Base-by-base conservation (phyloP, 2,888 invertebrate genomes). In the Cryptosula pallasiana region DNA sequence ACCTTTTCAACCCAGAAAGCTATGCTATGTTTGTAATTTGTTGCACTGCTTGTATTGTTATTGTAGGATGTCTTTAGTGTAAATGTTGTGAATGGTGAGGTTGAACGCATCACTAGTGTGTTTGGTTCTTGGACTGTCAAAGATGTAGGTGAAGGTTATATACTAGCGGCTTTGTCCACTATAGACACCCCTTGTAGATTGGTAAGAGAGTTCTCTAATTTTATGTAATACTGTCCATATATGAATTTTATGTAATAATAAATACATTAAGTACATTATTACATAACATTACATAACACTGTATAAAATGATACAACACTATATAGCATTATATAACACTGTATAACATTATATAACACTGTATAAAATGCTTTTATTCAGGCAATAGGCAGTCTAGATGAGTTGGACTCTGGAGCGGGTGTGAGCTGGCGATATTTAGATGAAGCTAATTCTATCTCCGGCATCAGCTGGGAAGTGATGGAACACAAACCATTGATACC, bases 161-260 rank as follows among this genome's bases (percentile, higher is more conserved):
- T 83, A 5, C 72, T 83, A 1, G 77, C 79, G 20, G 70, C 74
- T n/a, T 78, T 77, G 58, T 78, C 81, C 0, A 76, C 81, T 32
- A 78, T 79, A 1, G 76, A 76, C 72, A 73, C 74, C 36, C 79
- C 80, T 27, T 76, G 75, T 69, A 78, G 77, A 72, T 73, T 83
- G 76, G 83, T 83, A 74, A 76, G 78, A n/a, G 58, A 0, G 0
- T 20, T 20, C 23, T 3, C 25, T 55, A 20, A 45, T 20, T 2
- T 3, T 0, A 1, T 32, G 9, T 69, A n/a, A 25, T n/a, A n/a
- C 23, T 72, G 3, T n/a, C 20, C 25, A 23, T 35, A 71, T 13
- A 71, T n/a, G 23, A 69, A 29, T 58, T 72, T 45, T n/a, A 25
- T 20, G 20, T 13, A 5, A 45, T 45, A 13, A 13, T 45, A 45